phyloP scores from a whole-genome alignment of 2,113 vertebrate species.

The Callithrix jacchus region DNA sequence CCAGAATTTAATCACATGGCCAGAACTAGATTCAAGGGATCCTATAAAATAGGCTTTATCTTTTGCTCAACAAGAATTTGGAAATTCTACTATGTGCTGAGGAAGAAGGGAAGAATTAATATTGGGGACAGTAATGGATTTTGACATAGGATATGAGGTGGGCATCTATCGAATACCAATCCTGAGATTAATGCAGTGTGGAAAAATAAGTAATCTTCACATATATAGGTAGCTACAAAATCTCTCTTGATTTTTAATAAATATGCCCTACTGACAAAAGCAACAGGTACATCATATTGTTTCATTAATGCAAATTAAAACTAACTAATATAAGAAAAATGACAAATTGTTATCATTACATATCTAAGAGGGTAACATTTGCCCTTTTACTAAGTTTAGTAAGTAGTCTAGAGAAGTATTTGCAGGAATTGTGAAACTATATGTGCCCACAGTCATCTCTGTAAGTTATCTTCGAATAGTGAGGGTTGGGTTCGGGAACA shows the following conservation, averaged over 20 bases:
- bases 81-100: neutral
- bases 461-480: neutral
- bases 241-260: neutral
- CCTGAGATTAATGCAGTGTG: neutral
- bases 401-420: neutral
- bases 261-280: neutral
- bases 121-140: neutral
- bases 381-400: neutral
- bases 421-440: neutral
- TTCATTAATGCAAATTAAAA: neutral
- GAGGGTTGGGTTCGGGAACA: neutral
- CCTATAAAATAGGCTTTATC: neutral
- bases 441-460: neutral
- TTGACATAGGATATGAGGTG: neutral
- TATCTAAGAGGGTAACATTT: neutral
- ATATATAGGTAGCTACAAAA: neutral
- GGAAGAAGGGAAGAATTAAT: neutral
- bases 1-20: neutral
- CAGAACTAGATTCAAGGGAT: neutral
- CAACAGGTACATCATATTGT: neutral
- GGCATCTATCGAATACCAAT: neutral
- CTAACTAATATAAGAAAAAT: neutral
- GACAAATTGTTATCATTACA: neutral
- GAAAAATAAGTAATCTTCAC: neutral
- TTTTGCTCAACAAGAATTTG: neutral